Conservation (phyloP, 2,113 vertebrate species). For the Opisthocomus hoazin region DNA sequence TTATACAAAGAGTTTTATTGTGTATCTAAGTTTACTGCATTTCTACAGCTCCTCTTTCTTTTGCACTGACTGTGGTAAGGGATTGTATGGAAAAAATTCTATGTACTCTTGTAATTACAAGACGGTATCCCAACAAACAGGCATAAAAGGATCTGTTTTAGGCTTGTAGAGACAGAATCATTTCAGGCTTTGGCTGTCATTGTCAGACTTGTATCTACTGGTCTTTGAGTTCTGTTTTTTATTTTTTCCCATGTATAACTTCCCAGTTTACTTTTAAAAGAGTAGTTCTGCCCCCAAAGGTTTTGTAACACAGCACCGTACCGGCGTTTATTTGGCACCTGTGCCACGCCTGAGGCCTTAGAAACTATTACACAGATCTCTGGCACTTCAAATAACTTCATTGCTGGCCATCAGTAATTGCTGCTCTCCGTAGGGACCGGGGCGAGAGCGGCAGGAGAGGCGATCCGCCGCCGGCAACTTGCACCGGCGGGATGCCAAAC, state of each 20-base stretch:
- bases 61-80: not conserved
- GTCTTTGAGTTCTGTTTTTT: not conserved
- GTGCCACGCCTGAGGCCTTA: not conserved
- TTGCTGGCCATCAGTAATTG: not conserved
- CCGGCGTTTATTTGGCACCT: not conserved
- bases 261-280: not conserved
- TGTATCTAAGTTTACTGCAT: not conserved
- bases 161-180: not conserved
- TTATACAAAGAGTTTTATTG: not conserved
- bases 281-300: not conserved
- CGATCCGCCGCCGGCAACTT: not conserved
- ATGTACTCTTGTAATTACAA: not conserved
- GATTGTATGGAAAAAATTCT: not conserved
- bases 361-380: not conserved
- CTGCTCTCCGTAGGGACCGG: not conserved
- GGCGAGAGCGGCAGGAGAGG: not conserved
- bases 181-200: not conserved
- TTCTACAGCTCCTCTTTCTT: not conserved
- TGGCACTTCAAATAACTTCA: not conserved
- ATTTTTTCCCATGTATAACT: not conserved
- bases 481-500: not conserved
- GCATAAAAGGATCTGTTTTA: not conserved
- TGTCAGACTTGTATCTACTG: not conserved
- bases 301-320: not conserved
- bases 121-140: not conserved